Conservation (phyloP, 1,140 invertebrate species). For the Euura saliciscinereae region DNA sequence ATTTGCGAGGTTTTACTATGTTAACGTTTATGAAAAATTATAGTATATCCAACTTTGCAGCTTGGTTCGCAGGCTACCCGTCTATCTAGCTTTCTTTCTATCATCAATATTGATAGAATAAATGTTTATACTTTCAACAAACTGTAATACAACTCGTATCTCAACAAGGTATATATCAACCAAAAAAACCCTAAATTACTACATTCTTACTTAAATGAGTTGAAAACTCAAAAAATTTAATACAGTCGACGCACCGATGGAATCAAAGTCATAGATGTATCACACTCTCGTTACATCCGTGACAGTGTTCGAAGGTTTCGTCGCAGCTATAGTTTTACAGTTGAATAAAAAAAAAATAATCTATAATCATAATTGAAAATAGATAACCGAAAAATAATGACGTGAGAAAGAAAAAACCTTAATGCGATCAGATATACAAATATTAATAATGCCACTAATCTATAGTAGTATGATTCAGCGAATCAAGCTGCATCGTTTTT, state of each 20-base stretch:
- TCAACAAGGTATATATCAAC: too few relatives aligned
- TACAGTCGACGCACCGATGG: neutral
- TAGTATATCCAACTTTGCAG: conserved; percentile 40
- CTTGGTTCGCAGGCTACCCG: conserved; percentile 27
- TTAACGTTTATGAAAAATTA: conserved; percentile 36
- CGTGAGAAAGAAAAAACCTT: too few relatives aligned
- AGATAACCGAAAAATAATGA: too few relatives aligned
- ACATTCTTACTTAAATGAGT: conserved; percentile 11
- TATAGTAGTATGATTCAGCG: neutral
- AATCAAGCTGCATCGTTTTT: conserved; percentile 37
- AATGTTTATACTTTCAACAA: too few relatives aligned
- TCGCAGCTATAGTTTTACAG: too few relatives aligned
- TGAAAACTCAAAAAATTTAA: neutral
- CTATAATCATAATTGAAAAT: too few relatives aligned
- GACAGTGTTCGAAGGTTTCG: too few relatives aligned
- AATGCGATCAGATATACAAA: too few relatives aligned
- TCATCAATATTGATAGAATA: neutral
- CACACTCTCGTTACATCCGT: conserved; percentile 7
- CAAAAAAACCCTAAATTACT: neutral
- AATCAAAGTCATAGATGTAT: conserved; percentile 14
- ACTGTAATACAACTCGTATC: too few relatives aligned
- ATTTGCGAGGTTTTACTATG: conserved; percentile 42
- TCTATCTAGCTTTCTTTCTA: neutral
- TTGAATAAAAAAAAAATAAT: too few relatives aligned
- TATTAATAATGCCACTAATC: neutral